Conservation (phyloP, 2,797 vertebrate genomes). For the Fratercula arctica region DNA sequence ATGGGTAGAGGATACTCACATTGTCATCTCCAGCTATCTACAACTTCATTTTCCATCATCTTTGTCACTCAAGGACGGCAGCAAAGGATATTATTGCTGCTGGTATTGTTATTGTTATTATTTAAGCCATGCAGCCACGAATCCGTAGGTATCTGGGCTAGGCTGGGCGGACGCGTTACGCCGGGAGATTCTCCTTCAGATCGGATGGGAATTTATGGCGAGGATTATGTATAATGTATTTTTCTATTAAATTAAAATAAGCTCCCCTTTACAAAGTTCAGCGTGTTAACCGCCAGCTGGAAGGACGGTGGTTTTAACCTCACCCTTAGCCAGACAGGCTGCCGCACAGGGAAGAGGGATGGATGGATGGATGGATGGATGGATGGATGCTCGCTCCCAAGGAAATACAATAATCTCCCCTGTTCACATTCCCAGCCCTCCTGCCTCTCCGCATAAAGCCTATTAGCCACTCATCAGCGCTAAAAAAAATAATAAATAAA, state of each 20-base stretch:
- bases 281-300: neutral
- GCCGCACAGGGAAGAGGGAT: neutral
- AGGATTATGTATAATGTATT: conserved; percentile 43
- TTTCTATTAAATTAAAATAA: conserved; percentile 53
- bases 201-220: conserved; percentile 30
- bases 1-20: conserved; percentile 43
- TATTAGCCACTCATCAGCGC: neutral
- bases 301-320: conserved; percentile 40
- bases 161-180: neutral
- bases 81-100: conserved; percentile 70
- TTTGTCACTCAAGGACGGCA: conserved; percentile 73
- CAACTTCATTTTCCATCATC: conserved; percentile 75
- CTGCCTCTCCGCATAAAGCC: neutral
- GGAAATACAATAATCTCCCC: neutral
- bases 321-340: neutral
- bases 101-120: conserved; percentile 63
- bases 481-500: conserved; percentile 14
- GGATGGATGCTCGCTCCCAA: neutral
- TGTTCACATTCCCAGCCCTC: neutral
- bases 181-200: conserved; percentile 12
- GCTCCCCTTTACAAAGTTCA: neutral
- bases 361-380: neutral
- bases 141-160: conserved; percentile 36
- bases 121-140: conserved; percentile 48
- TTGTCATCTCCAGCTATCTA: conserved; percentile 69